A percentile compares a stretch with the other conserved stretches of the same genome.
Conservation (phyloP, 2,113 vertebrate genomes). For the Oostethus manadensis region DNA sequence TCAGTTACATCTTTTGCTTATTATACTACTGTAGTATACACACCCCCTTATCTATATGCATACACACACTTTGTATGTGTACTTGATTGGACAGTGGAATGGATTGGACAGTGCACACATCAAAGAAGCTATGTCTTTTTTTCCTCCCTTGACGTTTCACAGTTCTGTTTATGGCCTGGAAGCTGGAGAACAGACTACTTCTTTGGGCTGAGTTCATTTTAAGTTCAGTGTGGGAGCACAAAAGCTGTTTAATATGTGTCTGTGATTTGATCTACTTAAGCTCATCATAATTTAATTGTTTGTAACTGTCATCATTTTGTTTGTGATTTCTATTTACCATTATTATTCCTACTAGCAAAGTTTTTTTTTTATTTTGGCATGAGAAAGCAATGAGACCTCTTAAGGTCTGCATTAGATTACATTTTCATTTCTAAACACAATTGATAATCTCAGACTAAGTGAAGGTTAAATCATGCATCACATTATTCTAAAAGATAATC, state of each 20-base stretch:
- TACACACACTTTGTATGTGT: slow-evolving; percentile 9
- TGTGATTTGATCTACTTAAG: background rate
- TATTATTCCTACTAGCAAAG: too few relatives aligned
- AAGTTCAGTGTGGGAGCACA: slow-evolving; percentile 40
- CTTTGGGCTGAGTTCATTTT: slow-evolving; percentile 36
- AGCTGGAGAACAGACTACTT: slow-evolving; percentile 21
- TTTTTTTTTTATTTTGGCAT: slow-evolving; percentile 8
- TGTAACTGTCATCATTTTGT: background rate
- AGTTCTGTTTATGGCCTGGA: slow-evolving; percentile 30
- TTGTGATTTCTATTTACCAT: slow-evolving; percentile 8
- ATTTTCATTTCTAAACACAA: slow-evolving; percentile 1
- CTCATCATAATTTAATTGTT: background rate
- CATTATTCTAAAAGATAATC: slow-evolving; percentile 23
- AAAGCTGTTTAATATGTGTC: slow-evolving; percentile 13
- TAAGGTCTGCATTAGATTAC: background rate
- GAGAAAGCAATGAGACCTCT: slow-evolving; percentile 1
- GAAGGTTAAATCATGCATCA: slow-evolving; percentile 17
- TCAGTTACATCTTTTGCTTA: background rate
- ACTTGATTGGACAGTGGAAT: slow-evolving; percentile 13
- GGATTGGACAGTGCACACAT: slow-evolving; percentile 9
- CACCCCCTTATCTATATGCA: background rate
- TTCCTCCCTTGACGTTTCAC: slow-evolving; percentile 26
- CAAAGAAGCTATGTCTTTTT: slow-evolving; percentile 18
- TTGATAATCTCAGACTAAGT: background rate
- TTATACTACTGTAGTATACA: background rate